Conservation (phyloP, 2,113 vertebrate genomes). For the Suncus etruscus region DNA sequence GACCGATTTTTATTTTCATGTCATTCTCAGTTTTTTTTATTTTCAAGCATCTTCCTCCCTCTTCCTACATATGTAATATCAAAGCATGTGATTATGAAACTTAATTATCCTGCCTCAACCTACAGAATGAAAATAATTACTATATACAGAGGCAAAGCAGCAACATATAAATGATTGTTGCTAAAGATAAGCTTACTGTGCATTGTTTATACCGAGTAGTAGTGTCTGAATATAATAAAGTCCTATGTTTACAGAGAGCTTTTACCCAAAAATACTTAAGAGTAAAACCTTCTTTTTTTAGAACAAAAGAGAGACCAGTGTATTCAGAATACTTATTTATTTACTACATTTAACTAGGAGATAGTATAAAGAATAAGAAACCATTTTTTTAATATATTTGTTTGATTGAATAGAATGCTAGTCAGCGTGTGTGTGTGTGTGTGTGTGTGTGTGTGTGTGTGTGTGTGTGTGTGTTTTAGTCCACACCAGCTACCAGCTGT, state of each 20-base stretch:
- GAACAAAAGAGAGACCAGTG: neutral
- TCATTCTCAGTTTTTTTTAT: slow-evolving; percentile 23
- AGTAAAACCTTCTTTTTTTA: accelerated
- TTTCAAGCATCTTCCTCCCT: neutral
- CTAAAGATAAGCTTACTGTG: neutral
- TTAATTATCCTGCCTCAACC: neutral
- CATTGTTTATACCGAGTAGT: neutral
- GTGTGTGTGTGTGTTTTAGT: too few species aligned
- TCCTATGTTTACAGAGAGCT: neutral
- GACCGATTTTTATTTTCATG: neutral
- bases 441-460: too few species aligned
- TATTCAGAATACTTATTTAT: neutral
- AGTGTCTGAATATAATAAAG: neutral
- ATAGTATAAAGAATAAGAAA: neutral
- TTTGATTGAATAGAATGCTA: neutral
- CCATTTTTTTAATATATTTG: neutral
- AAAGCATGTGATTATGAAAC: neutral
- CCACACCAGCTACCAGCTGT: too few species aligned
- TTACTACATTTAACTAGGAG: neutral
- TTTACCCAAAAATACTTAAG: neutral
- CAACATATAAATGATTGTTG: neutral
- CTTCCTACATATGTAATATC: neutral
- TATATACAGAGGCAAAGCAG: neutral
- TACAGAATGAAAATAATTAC: slow-evolving; percentile 43
- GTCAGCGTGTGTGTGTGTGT: neutral